Percentiles rank a stretch among this genome's conserved stretches.
Conservation (phyloP, 35 echinoderm and acorn worm species). For the Ophioderma brevispina region DNA sequence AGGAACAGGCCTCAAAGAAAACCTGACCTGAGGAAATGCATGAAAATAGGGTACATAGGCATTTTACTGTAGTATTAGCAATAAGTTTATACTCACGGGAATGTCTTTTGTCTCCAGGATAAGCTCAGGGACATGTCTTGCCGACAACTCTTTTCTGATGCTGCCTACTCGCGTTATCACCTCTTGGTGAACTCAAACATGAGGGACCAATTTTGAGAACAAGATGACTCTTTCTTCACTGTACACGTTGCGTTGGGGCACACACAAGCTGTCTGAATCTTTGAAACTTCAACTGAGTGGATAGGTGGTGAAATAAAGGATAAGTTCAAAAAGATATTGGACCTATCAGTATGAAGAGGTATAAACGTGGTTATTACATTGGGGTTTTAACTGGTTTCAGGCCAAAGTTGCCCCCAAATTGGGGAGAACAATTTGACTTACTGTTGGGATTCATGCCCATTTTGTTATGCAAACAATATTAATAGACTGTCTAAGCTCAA, state of each 20-base stretch:
- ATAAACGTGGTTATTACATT: too few species aligned
- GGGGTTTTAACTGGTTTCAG: neutral
- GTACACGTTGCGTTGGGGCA: conserved; percentile 81
- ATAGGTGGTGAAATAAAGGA: too few species aligned
- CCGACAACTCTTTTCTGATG: conserved; percentile 85
- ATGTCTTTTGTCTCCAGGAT: conserved; percentile 91
- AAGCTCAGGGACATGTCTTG: conserved; percentile 85
- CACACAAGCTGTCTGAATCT: conserved; percentile 88
- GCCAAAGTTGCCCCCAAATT: neutral
- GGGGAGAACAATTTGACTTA: too few species aligned
- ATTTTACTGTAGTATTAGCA: too few species aligned
- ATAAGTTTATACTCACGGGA: conserved; percentile 97
- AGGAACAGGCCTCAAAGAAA: too few species aligned
- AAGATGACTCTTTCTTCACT: conserved; percentile 91
- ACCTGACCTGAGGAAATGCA: too few species aligned
- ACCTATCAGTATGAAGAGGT: too few species aligned
- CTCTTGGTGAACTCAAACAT: conserved; percentile 39
- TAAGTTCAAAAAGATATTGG: too few species aligned
- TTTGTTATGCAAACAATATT: too few species aligned
- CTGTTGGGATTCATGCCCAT: too few species aligned
- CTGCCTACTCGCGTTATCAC: conserved; percentile 61
- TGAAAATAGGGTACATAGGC: too few species aligned
- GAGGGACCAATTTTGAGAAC: conserved; percentile 80
- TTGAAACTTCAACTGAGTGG: conserved; percentile 88
- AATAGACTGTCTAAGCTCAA: too few species aligned